A percentile compares a stretch with the other conserved stretches of the same genome.
These are phyloP conservation scores for Gnathonemus longibarbis DNA, from an alignment of 2,113 vertebrate genomes.

Conservation along the genomic window DNA sequence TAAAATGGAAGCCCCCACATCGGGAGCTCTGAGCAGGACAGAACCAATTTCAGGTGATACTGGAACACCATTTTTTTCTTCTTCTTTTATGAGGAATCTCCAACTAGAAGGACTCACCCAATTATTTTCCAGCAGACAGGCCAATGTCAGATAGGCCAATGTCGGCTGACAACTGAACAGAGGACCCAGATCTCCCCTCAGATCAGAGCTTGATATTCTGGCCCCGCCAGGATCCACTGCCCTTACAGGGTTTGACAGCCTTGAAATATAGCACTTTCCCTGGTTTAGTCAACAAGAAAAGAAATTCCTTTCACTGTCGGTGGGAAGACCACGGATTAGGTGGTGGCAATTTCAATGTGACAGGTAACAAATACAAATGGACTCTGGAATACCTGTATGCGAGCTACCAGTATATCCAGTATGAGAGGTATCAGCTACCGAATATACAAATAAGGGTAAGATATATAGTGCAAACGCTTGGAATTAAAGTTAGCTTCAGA, in stretches of 20 bases:
- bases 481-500: not conserved
- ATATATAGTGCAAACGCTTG: not conserved
- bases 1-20: not conserved
- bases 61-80: not conserved
- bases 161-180: not conserved
- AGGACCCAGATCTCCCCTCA: not conserved
- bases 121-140: slow-evolving; percentile 4
- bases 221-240: not conserved
- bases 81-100: not conserved
- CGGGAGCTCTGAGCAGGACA: not conserved
- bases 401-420: not conserved
- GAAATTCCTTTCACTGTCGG: not conserved
- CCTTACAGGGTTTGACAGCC: not conserved
- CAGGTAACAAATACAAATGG: not conserved
- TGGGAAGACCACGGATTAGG: not conserved
- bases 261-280: not conserved
- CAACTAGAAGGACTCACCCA: not conserved
- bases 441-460: not conserved
- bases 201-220: not conserved
- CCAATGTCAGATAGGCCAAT: not conserved
- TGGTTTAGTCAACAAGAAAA: not conserved
- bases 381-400: not conserved
- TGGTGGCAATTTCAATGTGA: not conserved
- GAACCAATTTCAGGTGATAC: not conserved
- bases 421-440: not conserved